Conservation (phyloP, 2,113 vertebrate genomes). For the Scortum barcoo region DNA sequence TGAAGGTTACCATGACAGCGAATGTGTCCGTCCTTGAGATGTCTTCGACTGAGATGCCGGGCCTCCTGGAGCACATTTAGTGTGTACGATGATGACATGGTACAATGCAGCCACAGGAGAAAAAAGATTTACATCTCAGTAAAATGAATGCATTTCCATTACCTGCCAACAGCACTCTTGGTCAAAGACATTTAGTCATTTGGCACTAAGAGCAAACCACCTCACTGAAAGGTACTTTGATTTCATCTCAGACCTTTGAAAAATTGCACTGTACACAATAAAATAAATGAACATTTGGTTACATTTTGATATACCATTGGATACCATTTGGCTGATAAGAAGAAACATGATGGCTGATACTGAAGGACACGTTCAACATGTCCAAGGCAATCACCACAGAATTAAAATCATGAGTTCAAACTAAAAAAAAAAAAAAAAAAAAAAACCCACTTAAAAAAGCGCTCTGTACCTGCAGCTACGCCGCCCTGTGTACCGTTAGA, state of each 20-base stretch:
- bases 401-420: neutral
- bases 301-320: neutral
- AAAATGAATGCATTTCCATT: neutral
- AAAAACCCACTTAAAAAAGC: too few relatives aligned
- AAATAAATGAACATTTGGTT: conserved; percentile 12
- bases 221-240: conserved; percentile 8
- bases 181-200: neutral
- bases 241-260: conserved; percentile 13
- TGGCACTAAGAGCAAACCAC: conserved; percentile 24
- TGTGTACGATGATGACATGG: neutral
- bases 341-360: neutral
- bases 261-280: conserved; percentile 16
- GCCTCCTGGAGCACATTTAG: neutral
- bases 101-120: neutral
- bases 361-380: neutral
- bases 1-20: conserved; percentile 42
- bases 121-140: neutral
- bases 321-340: neutral
- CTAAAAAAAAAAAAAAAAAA: too few relatives aligned
- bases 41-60: neutral
- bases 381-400: neutral
- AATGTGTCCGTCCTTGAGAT: conserved; percentile 1
- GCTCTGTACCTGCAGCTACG: neutral
- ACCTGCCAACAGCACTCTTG: neutral
- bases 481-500: neutral